Evolutionary conservation across 64 coral and sea anemone species (phyloP).

Genomic region (Platygyra sinensis): DNA sequence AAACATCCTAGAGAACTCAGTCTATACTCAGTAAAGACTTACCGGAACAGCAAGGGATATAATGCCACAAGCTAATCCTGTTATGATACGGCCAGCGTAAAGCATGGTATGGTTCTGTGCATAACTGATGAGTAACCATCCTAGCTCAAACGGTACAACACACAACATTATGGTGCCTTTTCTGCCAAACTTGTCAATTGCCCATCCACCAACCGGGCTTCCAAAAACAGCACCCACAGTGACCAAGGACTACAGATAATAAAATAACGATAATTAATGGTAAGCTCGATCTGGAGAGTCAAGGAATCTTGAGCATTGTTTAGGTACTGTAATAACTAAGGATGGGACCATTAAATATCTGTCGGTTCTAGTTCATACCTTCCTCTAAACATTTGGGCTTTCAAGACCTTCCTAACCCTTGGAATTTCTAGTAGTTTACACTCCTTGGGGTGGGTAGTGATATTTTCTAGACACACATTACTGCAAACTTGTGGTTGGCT

Average conservation of each 20-base stretch:
- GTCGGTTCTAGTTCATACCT: too few relatives aligned
- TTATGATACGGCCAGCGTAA: constrained; percentile 66
- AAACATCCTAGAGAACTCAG: too few relatives aligned
- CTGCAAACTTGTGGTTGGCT: too few relatives aligned
- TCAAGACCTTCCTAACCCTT: too few relatives aligned
- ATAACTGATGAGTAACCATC: constrained; percentile 75
- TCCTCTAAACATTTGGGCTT: too few relatives aligned
- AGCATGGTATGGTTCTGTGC: constrained; percentile 53
- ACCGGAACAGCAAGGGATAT: constrained; percentile 77
- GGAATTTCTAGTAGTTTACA: too few relatives aligned
- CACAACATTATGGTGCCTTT: constrained; percentile 71
- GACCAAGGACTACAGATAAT: constrained; percentile 41
- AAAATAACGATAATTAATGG: not conserved
- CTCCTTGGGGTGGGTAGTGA: too few relatives aligned
- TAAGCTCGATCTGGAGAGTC: not conserved
- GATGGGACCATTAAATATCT: too few relatives aligned
- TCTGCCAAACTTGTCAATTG: constrained; percentile 57
- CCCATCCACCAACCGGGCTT: constrained; percentile 39
- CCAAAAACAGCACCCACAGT: constrained; percentile 54
- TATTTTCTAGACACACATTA: too few relatives aligned
- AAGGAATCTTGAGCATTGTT: too few relatives aligned
- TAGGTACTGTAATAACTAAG: too few relatives aligned
- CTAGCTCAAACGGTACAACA: constrained; percentile 65
- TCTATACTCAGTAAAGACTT: constrained; percentile 12
- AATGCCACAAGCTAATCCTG: constrained; percentile 74